A percentile compares a stretch with the other conserved stretches of the same genome.
Evolutionary conservation across 2,797 vertebrate species (phyloP).

Genomic region (Crypturellus tataupa): DNA sequence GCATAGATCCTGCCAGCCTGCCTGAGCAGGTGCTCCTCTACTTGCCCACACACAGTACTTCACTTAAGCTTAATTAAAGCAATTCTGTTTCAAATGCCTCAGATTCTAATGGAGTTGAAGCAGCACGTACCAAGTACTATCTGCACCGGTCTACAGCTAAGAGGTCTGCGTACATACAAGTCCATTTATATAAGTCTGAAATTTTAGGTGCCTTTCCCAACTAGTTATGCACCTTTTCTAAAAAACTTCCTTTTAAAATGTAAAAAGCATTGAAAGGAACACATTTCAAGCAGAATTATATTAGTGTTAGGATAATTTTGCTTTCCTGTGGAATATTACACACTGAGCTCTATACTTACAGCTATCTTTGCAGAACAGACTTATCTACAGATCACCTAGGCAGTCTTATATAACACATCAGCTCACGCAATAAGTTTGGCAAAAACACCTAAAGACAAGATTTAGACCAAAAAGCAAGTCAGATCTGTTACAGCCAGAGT

Average conservation of each 20-base stretch:
- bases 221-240: neutral
- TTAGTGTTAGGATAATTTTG: slow-evolving; percentile 3
- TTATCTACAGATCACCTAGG: neutral
- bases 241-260: neutral
- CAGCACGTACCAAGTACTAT: neutral
- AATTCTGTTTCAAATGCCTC: neutral
- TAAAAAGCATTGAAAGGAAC: neutral
- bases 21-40: neutral
- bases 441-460: neutral
- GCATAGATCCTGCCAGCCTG: neutral
- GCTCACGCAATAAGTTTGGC: neutral
- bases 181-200: neutral
- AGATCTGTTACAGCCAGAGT: neutral
- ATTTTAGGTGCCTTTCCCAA: neutral
- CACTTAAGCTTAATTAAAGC: neutral
- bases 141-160: neutral
- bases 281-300: neutral
- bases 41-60: neutral
- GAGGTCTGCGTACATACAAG: neutral
- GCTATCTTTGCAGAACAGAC: neutral
- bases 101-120: neutral
- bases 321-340: neutral
- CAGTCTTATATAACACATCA: slow-evolving; percentile 43
- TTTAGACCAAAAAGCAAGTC: neutral
- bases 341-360: neutral